These are phyloP conservation scores for Sebastes wilsoni DNA, from an alignment of 2,797 vertebrate genomes.

Conservation along the genomic window DNA sequence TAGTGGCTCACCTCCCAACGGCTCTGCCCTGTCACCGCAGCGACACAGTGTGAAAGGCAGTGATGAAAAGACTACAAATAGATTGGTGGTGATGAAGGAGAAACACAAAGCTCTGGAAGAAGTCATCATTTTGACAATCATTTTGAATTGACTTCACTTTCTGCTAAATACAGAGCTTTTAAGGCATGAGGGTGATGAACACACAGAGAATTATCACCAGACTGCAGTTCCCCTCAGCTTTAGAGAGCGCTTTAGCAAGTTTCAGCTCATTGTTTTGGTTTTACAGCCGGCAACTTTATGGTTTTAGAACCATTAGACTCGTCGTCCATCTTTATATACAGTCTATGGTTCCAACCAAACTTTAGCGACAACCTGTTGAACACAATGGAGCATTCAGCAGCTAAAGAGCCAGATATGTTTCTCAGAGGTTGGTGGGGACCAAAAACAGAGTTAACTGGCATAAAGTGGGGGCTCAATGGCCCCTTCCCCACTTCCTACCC, in stretches of 20 bases:
- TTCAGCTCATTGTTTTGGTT: neutral
- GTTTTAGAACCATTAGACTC: too few species aligned
- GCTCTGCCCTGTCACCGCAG: neutral
- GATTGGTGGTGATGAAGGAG: neutral
- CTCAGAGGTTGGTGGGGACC: too few species aligned
- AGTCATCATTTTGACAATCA: neutral
- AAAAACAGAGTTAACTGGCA: neutral
- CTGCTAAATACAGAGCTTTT: neutral
- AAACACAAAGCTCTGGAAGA: neutral
- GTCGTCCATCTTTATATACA: too few species aligned
- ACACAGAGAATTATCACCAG: neutral
- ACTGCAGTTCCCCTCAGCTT: neutral
- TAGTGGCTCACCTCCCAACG: slow-evolving; percentile 5
- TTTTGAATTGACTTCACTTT: neutral
- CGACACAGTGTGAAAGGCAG: neutral
- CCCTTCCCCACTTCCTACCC: too few species aligned
- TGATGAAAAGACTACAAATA: neutral
- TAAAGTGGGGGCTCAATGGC: too few species aligned
- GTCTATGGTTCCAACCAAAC: neutral
- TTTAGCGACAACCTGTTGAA: neutral
- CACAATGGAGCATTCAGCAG: neutral
- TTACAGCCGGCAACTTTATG: neutral
- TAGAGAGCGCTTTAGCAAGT: neutral
- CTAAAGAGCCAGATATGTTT: neutral
- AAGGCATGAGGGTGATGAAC: neutral